Evolutionary conservation across 2,797 vertebrate genomes (phyloP), one percentile per base, ranked within the genome.

Genomic region (Chlorospingus semifuscus): DNA sequence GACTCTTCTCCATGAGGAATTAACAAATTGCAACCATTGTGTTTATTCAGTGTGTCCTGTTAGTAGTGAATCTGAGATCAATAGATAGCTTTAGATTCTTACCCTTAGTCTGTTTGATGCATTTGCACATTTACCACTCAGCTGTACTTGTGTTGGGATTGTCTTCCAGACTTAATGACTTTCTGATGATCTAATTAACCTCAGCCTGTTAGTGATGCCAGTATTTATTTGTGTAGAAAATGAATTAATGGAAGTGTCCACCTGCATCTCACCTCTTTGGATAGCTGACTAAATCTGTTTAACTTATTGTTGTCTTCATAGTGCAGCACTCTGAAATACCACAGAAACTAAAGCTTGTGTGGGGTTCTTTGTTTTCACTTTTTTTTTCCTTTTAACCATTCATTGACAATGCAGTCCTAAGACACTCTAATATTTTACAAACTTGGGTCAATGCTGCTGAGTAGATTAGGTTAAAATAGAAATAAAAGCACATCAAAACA

Each of bases 111-210:
- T 61, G n/a, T 34, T 76, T 61, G 86, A 41, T 3, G 3, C 41
- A 29, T 74, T 75, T 59, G 24, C 30, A 74, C 24, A 17, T 39
- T 92, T 85, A 77, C 20, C 17, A 41, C 34, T 42, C 49, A 55
- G 13, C 29, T 83, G 3, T 53, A 24, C 42, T 57, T 61, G 46
- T 50, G 22, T 27, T 81, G 29, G 17, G 61, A 22, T 75, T 83
- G 21, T 69, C 12, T 64, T 50, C 24, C 32, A 46, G 57, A 30
- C 32, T 75, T 78, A 53, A 86, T 87, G 72, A 50, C 36, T 86
- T 83, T 69, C 46, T 91, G 55, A 63, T 88, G 42, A 78, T 68
- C 34, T 49, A 50, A 72, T 75, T 90, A 55, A 39, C 42, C 50
- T 83, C 56, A 89, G 49, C 26, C 36, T 71, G 16, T 47, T 77